phyloP scores from a whole-genome alignment of 2,888 invertebrate genomes.

The Spilosoma lubricipeda region DNA sequence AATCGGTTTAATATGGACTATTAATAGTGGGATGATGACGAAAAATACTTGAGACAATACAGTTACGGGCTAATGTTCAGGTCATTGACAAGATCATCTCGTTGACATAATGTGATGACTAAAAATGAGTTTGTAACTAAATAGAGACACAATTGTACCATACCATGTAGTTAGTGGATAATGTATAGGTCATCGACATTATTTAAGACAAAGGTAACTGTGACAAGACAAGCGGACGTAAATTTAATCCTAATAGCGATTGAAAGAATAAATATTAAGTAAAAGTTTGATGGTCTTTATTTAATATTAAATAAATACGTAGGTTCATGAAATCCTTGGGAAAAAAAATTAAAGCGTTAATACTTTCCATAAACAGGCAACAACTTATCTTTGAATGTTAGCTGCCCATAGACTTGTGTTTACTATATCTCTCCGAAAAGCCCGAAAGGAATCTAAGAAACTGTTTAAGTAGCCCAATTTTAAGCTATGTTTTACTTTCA shows the following conservation, averaged over 20 bases:
- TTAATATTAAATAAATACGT: background rate
- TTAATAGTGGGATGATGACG: background rate
- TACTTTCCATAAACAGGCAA: too few relatives aligned
- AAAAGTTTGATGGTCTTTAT: background rate
- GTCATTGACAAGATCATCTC: slow-evolving; percentile 9
- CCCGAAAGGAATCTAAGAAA: background rate
- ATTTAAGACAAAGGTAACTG: background rate
- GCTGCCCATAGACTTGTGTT: too few relatives aligned
- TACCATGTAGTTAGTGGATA: slow-evolving; percentile 9
- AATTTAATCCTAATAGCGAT: background rate
- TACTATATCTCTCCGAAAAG: too few relatives aligned
- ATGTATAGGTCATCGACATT: slow-evolving; percentile 12
- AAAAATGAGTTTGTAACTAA: slow-evolving; percentile 8
- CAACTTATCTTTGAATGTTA: too few relatives aligned
- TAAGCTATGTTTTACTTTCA: too few relatives aligned
- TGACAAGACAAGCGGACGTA: background rate
- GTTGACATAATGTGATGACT: slow-evolving; percentile 6
- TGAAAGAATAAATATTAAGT: background rate
- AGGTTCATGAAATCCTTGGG: background rate
- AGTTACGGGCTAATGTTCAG: background rate
- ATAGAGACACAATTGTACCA: slow-evolving; percentile 12
- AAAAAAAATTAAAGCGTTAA: too few relatives aligned
- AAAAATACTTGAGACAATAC: background rate
- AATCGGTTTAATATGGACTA: background rate
- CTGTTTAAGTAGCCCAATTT: background rate